A percentile compares a stretch with the other conserved stretches of the same genome.
These are phyloP conservation scores for Caenorhabditis afra DNA, from an alignment of 2,888 invertebrate species.

Conservation along the genomic window DNA sequence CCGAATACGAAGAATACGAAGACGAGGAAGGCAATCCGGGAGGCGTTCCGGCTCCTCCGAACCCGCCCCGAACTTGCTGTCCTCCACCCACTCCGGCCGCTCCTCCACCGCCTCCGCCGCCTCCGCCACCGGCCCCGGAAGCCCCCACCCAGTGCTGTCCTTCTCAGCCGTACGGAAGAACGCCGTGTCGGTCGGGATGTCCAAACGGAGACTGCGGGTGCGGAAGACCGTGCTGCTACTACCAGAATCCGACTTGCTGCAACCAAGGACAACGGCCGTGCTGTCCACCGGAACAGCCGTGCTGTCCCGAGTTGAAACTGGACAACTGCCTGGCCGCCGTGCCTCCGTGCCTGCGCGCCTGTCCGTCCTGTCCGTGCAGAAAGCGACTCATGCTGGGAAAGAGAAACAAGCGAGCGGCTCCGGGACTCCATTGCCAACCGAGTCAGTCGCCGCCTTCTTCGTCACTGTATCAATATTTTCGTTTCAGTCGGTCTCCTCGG, in stretches of 20 bases:
- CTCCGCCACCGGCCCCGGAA: conserved; percentile 77
- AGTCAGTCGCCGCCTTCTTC: conserved; percentile 17
- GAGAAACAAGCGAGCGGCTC: conserved; percentile 61
- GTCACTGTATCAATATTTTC: neutral
- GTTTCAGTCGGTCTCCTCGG: conserved; percentile 48
- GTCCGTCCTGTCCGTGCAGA: conserved; percentile 71
- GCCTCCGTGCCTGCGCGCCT: conserved; percentile 73
- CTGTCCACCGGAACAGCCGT: conserved; percentile 74
- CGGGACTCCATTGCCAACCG: conserved; percentile 68
- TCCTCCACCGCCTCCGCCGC: conserved; percentile 75
- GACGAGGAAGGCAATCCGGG: conserved; percentile 63
- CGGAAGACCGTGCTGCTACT: conserved; percentile 76
- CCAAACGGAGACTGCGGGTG: conserved; percentile 73
- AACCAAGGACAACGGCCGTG: conserved; percentile 70
- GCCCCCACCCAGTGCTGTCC: conserved; percentile 74
- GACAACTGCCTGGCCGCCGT: conserved; percentile 67
- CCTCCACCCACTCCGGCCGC: conserved; percentile 72
- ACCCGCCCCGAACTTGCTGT: conserved; percentile 73
- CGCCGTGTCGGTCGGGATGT: conserved; percentile 63
- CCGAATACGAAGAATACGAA: conserved; percentile 73
- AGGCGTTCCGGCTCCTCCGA: conserved; percentile 66
- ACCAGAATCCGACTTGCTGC: conserved; percentile 74
- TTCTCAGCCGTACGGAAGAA: conserved; percentile 43
- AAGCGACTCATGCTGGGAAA: conserved; percentile 68
- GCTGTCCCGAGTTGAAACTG: conserved; percentile 70